phyloP scores from a whole-genome alignment of 2,113 vertebrate genomes.

The Callipepla californica region DNA sequence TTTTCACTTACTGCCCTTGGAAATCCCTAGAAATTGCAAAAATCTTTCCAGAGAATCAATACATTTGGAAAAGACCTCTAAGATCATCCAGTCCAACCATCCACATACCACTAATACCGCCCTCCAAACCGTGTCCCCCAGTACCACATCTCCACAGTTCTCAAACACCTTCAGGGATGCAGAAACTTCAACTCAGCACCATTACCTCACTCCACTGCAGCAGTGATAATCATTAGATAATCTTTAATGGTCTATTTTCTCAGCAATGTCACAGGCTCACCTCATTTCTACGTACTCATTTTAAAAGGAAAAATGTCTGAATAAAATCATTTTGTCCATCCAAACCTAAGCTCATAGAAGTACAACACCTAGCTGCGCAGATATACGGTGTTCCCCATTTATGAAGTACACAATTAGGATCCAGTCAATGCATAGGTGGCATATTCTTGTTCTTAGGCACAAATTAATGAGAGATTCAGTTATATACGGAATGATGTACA shows the following conservation, averaged over 20 bases:
- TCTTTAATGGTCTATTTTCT: background rate
- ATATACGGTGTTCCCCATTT: background rate
- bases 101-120: too few relatives aligned
- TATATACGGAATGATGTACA: background rate
- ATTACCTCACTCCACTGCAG: background rate
- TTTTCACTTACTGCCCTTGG: background rate
- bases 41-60: background rate
- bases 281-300: background rate
- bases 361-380: background rate
- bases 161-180: background rate
- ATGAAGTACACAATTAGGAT: background rate
- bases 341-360: background rate
- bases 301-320: background rate
- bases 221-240: background rate
- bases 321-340: background rate
- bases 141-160: too few relatives aligned
- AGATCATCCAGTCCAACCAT: too few relatives aligned
- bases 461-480: background rate
- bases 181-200: background rate
- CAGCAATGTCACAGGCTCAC: background rate
- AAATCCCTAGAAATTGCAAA: slow-evolving; percentile 18
- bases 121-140: too few relatives aligned
- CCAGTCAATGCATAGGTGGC: background rate
- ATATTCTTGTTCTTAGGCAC: background rate
- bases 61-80: too few relatives aligned